Conservation (phyloP, 2,888 invertebrate genomes). For the Micropterix aruncella region DNA sequence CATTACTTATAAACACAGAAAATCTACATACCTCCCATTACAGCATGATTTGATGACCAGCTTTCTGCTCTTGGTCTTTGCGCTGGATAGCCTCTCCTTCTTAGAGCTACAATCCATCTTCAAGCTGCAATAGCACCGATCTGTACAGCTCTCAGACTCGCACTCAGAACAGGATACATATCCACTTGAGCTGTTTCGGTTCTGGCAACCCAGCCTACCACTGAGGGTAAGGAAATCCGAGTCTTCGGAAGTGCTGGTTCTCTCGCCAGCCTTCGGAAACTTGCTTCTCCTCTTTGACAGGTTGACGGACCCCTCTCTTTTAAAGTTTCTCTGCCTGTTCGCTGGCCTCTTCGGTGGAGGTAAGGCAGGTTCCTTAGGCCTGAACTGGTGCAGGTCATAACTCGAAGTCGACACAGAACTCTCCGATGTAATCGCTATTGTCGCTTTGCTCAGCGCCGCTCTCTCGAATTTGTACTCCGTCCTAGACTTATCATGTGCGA, state of each 20-base stretch:
- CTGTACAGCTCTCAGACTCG: constrained; percentile 75
- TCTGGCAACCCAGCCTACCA: constrained; percentile 42
- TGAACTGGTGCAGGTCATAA: constrained; percentile 46
- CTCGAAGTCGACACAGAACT: constrained; percentile 48
- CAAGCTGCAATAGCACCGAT: constrained; percentile 76
- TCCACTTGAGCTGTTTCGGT: constrained; percentile 49
- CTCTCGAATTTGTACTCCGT: constrained; percentile 18
- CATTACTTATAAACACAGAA: too few relatives aligned
- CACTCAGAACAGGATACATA: constrained; percentile 85
- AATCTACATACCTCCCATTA: constrained; percentile 27
- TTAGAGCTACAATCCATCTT: constrained; percentile 35
- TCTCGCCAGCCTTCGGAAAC: constrained; percentile 37
- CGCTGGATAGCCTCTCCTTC: constrained; percentile 23
- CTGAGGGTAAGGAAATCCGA: constrained; percentile 43
- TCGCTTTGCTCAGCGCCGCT: constrained; percentile 8
- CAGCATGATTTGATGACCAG: constrained; percentile 26
- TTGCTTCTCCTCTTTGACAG: constrained; percentile 30
- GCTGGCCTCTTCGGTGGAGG: constrained; percentile 30
- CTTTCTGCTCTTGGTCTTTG: constrained; percentile 22
- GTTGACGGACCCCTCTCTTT: constrained; percentile 28
- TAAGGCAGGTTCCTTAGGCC: constrained; percentile 36
- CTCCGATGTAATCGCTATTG: constrained; percentile 26
- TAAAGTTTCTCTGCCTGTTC: constrained; percentile 25
- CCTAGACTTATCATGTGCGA: constrained; percentile 19
- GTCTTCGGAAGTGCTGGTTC: constrained; percentile 48